Base-by-base conservation (phyloP, 2,113 vertebrate species). In the Labeo rohita region DNA sequence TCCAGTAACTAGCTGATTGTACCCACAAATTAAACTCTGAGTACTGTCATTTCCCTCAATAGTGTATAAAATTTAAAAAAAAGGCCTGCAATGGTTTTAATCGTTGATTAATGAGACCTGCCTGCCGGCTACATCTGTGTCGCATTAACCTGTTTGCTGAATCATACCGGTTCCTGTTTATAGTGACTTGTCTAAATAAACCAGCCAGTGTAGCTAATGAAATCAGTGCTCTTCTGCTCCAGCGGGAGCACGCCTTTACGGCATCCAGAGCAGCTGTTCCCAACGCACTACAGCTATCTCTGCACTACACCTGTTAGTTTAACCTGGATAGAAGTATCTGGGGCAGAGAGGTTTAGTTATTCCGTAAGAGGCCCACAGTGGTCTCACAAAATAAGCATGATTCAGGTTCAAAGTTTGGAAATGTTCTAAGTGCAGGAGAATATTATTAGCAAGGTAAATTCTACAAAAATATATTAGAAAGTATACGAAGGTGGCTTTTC, bases 31-130 rank as follows among this genome's bases (percentile, higher is more conserved):
- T 36, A 15, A 49, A 82, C 43, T 50, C 12, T 68, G 61, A 68
- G 13, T 80, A 59, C 75, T 88, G 83, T 85, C 76, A 80, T 56
- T 52, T 34, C 9, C 9, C 43, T 50, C 54, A 82, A 72, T 90
- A 91, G 87, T 83, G 47, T 59, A 59, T 1, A 15, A 2, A 72
- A 13, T 54, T 47, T 49, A 54, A 82, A 80, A 18, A 82, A 85
- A 90, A 86, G 90, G 89, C 84, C 66, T 72, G 50, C 93, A 93
- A 94, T 93, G 94, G 92, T 94, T 93, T 91, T 93, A 95, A 97
- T 97, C 96, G 96, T 96, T 96, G 96, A 95, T 95, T 95, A 94
- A 96, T 97, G 94, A 96, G 96, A 96, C 94, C 94, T 94, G 94
- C 94, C 93, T 91, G 93, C 87, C 94, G 93, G 93, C 85, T 90